These are phyloP conservation scores for Athene noctua DNA, from an alignment of 2,113 vertebrate genomes.

Conservation along the genomic window DNA sequence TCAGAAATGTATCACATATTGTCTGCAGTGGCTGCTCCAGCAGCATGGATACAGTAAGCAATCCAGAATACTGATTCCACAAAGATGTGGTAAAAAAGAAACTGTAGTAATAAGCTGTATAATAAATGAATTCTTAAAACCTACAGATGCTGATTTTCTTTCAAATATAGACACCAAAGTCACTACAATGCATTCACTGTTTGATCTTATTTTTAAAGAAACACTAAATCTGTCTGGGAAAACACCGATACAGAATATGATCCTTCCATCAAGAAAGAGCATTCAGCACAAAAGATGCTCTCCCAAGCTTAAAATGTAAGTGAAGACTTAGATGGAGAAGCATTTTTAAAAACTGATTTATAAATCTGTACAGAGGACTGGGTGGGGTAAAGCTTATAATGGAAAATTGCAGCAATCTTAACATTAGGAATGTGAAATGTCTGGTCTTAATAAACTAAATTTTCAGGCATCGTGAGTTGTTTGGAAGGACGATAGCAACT, in stretches of 20 bases:
- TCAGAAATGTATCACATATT: background rate
- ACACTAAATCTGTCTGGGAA: background rate
- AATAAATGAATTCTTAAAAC: background rate
- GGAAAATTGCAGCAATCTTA: conserved; percentile 62
- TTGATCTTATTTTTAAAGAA: background rate
- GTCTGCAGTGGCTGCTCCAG: background rate
- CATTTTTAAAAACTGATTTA: conserved; percentile 21
- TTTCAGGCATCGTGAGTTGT: background rate
- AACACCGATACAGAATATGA: background rate
- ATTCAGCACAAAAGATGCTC: background rate
- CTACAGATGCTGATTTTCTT: background rate
- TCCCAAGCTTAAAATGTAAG: background rate
- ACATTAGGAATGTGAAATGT: conserved; percentile 53
- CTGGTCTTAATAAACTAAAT: conserved; percentile 57
- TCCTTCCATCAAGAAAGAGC: background rate
- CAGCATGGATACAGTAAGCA: background rate
- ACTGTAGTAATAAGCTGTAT: background rate
- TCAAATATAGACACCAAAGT: background rate
- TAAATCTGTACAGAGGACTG: conserved; percentile 29
- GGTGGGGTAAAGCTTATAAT: conserved; percentile 51
- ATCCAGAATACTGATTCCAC: background rate
- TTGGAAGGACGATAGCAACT: conserved; percentile 21
- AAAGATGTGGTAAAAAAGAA: background rate
- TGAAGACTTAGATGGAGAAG: background rate
- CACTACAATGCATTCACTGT: background rate